phyloP scores from a whole-genome alignment of 2,113 vertebrate genomes.

The Meleagris gallopavo region DNA sequence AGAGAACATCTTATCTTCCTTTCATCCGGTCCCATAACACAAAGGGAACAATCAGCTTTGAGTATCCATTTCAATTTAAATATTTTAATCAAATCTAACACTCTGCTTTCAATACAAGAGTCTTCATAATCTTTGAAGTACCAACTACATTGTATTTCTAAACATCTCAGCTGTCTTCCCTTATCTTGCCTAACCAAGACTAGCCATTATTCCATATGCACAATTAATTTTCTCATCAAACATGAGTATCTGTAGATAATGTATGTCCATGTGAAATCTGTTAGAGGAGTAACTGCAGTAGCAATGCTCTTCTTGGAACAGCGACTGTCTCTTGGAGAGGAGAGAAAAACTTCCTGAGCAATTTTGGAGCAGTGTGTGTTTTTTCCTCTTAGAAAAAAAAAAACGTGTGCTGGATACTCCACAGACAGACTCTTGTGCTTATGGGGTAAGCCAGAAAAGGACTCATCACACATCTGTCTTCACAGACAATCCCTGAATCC shows the following conservation, averaged over 20 bases:
- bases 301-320: background rate
- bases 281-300: background rate
- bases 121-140: background rate
- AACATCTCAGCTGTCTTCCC: background rate
- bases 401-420: background rate
- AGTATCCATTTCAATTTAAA: background rate
- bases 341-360: background rate
- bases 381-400: background rate
- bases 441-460: background rate
- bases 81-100: background rate
- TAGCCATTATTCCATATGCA: background rate
- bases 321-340: background rate
- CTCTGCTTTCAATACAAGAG: background rate
- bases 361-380: background rate
- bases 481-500: background rate
- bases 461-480: conserved; percentile 20
- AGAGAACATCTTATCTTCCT: background rate
- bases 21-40: background rate
- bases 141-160: accelerated
- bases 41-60: background rate
- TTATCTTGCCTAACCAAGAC: background rate
- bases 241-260: background rate
- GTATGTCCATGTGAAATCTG: background rate
- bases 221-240: background rate
- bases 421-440: background rate